Evolutionary conservation across 2,797 vertebrate species (phyloP).

Genomic region (Acanthornis magna): DNA sequence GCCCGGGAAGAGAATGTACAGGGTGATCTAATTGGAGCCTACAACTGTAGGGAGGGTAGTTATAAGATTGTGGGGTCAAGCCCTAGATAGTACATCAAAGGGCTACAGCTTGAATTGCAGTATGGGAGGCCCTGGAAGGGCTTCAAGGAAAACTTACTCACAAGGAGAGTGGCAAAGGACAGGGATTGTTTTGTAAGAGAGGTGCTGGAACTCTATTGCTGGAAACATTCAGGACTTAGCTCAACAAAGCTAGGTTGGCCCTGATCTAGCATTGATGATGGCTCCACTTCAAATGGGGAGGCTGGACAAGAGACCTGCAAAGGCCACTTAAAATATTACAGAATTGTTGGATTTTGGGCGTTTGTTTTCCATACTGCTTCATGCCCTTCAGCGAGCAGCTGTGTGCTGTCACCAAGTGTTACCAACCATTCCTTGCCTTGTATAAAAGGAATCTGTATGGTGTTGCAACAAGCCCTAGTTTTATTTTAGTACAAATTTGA

Average conservation of each 20-base stretch:
- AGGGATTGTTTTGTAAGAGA: background rate
- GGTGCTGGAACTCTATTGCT: background rate
- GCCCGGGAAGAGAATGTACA: background rate
- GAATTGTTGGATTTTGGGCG: background rate
- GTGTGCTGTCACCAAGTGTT: background rate
- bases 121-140: background rate
- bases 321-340: background rate
- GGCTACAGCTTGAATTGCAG: background rate
- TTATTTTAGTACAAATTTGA: background rate
- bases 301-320: background rate
- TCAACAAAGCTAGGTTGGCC: background rate
- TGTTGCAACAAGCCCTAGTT: background rate
- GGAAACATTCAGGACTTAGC: background rate
- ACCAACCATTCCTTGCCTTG: background rate
- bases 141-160: background rate
- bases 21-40: background rate
- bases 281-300: background rate
- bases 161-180: background rate
- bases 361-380: background rate
- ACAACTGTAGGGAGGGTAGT: background rate
- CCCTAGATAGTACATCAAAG: background rate
- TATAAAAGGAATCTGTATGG: background rate
- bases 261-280: background rate
- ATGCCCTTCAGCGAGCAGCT: background rate
- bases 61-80: background rate